These are phyloP conservation scores for Lasioglossum baleicum DNA, from an alignment of 1,140 invertebrate genomes.

Conservation along the genomic window DNA sequence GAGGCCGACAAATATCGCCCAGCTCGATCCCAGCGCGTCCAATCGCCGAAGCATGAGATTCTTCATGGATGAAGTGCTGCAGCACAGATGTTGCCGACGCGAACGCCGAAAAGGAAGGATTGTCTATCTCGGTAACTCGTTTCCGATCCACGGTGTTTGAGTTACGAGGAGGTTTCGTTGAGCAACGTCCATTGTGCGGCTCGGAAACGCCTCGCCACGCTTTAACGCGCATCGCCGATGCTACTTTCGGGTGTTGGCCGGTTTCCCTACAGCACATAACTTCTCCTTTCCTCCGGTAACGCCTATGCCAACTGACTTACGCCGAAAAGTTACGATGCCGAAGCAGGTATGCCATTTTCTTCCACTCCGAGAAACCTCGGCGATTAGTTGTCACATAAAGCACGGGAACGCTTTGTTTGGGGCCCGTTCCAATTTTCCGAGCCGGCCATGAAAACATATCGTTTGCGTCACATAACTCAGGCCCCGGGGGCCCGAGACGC, in stretches of 20 bases:
- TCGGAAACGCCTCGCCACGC: constrained; percentile 54
- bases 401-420: constrained; percentile 64
- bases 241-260: constrained; percentile 27
- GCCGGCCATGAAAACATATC: constrained; percentile 58
- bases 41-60: not conserved
- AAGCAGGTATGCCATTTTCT: constrained; percentile 55
- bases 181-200: constrained; percentile 54
- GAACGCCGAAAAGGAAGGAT: not conserved
- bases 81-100: constrained; percentile 29
- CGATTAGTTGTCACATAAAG: constrained; percentile 75
- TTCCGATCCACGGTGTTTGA: constrained; percentile 42
- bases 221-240: constrained; percentile 46
- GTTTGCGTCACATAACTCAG: constrained; percentile 66
- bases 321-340: constrained; percentile 59
- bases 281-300: constrained; percentile 50
- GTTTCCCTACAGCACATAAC: constrained; percentile 63
- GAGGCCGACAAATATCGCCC: not conserved
- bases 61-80: not conserved
- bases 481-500: constrained; percentile 6
- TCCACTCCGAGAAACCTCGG: not conserved
- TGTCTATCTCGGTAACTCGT: constrained; percentile 27
- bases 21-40: not conserved
- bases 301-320: constrained; percentile 65
- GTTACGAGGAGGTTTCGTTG: constrained; percentile 44
- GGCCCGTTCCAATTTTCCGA: constrained; percentile 57